A percentile compares a stretch with the other conserved stretches of the same genome.
phyloP scores from a whole-genome alignment of 1,140 invertebrate genomes.

The Yoshiicerus persimilis region DNA sequence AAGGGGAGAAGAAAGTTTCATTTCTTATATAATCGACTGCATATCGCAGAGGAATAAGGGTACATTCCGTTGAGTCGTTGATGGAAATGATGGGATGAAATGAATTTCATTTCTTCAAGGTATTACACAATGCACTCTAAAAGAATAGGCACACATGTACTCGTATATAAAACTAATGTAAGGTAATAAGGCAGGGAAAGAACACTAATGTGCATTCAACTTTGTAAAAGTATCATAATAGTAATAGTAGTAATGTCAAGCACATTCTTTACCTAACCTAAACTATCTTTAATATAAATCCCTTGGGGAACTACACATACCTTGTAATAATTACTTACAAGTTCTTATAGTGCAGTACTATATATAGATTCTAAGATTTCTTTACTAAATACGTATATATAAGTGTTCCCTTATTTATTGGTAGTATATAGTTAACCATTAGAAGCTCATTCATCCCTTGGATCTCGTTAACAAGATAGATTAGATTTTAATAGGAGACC shows the following conservation, averaged over 20 bases:
- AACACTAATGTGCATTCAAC: neutral
- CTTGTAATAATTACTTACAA: too few relatives aligned
- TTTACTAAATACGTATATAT: too few relatives aligned
- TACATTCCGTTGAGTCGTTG: neutral
- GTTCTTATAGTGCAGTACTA: too few relatives aligned
- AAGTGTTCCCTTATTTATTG: neutral
- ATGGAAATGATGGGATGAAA: slow-evolving; percentile 15
- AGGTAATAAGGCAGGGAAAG: neutral
- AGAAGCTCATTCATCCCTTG: neutral
- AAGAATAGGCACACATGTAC: neutral
- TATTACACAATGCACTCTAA: neutral
- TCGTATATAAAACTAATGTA: neutral
- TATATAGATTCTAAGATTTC: too few relatives aligned
- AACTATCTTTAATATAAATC: neutral
- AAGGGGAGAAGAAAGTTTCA: neutral
- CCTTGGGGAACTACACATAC: too few relatives aligned
- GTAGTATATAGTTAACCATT: neutral
- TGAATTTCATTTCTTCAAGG: neutral
- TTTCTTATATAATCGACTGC: neutral
- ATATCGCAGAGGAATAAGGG: neutral
- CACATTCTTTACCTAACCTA: neutral
- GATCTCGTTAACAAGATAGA: slow-evolving; percentile 14
- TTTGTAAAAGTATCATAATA: neutral
- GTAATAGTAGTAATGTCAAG: neutral
- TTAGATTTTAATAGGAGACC: neutral